phyloP scores from a whole-genome alignment of 2,797 vertebrate genomes.

The Spinus olivaceus region DNA sequence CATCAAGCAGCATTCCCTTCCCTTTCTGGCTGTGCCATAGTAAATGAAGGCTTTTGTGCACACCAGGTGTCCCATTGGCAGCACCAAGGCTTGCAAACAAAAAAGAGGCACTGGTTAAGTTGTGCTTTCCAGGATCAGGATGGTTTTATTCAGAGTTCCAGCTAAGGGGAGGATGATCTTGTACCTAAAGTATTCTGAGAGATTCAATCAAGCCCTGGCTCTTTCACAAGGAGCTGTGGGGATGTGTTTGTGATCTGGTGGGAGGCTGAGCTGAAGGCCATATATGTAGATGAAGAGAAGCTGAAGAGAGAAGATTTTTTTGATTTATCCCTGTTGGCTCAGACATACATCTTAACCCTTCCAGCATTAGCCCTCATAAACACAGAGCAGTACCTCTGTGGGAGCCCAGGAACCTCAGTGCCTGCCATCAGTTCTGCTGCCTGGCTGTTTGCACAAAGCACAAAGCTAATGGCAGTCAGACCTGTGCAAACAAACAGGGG shows the following conservation, averaged over 20 bases:
- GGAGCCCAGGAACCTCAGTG: not conserved
- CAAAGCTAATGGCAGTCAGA: not conserved
- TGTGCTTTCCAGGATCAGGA: not conserved
- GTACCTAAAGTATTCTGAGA: conserved; percentile 11
- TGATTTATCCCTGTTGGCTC: conserved; percentile 47
- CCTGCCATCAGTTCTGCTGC: not conserved
- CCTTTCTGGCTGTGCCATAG: not conserved
- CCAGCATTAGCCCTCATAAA: rapidly evolving
- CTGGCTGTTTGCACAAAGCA: not conserved
- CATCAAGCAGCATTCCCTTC: not conserved
- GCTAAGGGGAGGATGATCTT: conserved; percentile 11
- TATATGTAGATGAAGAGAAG: conserved; percentile 52
- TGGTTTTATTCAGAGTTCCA: not conserved
- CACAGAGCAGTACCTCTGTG: not conserved
- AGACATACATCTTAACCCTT: conserved; percentile 28
- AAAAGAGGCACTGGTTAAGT: not conserved
- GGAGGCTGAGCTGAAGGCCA: conserved; percentile 46
- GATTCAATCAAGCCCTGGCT: conserved; percentile 15
- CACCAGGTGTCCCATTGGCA: not conserved
- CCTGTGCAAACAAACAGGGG: not conserved
- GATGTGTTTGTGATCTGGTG: not conserved
- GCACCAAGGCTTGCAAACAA: not conserved
- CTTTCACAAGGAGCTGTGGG: not conserved
- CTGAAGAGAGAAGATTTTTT: conserved; percentile 16
- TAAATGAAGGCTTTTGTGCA: not conserved